A percentile compares a stretch with the other conserved stretches of the same genome.
phyloP scores from a whole-genome alignment of 2,797 vertebrate species.

The Acanthornis magna region DNA sequence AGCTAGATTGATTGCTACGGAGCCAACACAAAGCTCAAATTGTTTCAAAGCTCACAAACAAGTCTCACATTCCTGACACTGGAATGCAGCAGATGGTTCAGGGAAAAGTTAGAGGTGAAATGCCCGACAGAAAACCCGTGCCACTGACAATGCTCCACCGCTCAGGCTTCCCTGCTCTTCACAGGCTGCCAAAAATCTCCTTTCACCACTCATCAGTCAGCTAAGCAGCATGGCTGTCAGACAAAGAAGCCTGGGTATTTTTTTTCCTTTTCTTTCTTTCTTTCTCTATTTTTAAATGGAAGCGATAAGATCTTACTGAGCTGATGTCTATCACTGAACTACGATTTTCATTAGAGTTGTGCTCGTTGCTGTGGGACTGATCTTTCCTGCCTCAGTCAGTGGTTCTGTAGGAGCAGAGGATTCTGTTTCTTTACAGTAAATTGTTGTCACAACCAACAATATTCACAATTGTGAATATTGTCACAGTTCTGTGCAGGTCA shows the following conservation, averaged over 20 bases:
- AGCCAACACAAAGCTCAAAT: slow-evolving; percentile 53
- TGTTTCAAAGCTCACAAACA: slow-evolving; percentile 58
- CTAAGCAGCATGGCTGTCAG: background rate
- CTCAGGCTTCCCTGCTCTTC: slow-evolving; percentile 27
- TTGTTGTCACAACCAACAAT: background rate
- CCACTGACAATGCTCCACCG: background rate
- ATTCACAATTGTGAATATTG: background rate
- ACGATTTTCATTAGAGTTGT: background rate
- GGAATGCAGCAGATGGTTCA: slow-evolving; percentile 65
- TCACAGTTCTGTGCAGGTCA: background rate
- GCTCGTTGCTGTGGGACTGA: background rate
- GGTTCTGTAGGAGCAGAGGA: background rate
- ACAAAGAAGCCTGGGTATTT: background rate
- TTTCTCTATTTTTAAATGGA: background rate
- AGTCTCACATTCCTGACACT: slow-evolving; percentile 19
- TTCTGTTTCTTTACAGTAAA: background rate
- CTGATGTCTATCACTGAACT: background rate
- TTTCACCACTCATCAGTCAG: slow-evolving; percentile 13
- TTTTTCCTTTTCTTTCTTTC: background rate
- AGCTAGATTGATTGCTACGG: background rate
- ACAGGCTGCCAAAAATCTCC: slow-evolving; percentile 14
- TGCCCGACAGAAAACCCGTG: slow-evolving; percentile 10
- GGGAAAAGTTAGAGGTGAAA: slow-evolving; percentile 49
- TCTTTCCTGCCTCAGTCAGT: background rate
- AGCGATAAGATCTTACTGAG: background rate